Percentiles rank a stretch among this genome's conserved stretches.
Evolutionary conservation across 2,113 vertebrate genomes (phyloP).

Genomic region (Actenoides hombroni): DNA sequence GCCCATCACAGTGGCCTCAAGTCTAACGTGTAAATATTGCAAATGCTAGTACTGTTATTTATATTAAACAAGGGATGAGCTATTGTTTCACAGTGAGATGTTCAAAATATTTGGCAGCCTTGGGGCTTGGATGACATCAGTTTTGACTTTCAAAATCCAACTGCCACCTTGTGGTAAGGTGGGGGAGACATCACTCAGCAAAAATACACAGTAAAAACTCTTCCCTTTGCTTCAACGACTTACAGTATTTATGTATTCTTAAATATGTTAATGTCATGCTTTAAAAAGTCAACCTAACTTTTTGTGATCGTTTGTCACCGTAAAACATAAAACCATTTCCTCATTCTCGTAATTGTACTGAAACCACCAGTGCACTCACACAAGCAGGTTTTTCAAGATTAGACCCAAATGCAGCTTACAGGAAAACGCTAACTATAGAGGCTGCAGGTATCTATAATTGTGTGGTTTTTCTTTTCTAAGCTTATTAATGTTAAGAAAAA

Average conservation of each 20-base stretch:
- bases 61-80: neutral
- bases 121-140: neutral
- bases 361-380: neutral
- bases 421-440: neutral
- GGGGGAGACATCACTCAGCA: neutral
- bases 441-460: neutral
- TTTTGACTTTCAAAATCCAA: constrained; percentile 18
- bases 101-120: neutral
- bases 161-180: constrained; percentile 45
- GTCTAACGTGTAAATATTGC: neutral
- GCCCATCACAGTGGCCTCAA: neutral
- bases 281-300: neutral
- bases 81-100: neutral
- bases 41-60: neutral
- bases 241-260: neutral
- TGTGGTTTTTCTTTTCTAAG: neutral
- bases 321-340: neutral
- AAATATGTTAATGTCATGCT: neutral
- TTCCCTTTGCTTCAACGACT: neutral
- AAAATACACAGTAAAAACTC: neutral
- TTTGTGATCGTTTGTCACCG: neutral
- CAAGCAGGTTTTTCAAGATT: neutral
- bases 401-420: neutral
- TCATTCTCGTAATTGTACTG: neutral
- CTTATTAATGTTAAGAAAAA: neutral